phyloP scores from a whole-genome alignment of 1,140 invertebrate genomes.

The Venturia canescens region DNA sequence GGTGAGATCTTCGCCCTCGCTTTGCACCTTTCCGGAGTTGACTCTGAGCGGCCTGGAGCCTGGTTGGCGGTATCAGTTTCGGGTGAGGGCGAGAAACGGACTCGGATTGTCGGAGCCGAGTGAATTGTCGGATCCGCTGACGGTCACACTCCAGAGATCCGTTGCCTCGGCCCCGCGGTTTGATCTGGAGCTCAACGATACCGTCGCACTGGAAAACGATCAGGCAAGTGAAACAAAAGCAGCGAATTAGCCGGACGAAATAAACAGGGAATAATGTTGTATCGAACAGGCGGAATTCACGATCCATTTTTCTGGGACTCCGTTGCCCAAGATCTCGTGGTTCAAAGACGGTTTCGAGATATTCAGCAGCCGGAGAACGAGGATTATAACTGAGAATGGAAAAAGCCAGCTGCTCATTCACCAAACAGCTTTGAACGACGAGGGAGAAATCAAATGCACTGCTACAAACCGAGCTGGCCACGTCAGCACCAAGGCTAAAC shows the following conservation, averaged over 20 bases:
- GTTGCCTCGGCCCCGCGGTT: constrained; percentile 83
- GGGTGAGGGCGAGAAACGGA: constrained; percentile 91
- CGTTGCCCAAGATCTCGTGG: constrained; percentile 93
- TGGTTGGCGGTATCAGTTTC: constrained; percentile 92
- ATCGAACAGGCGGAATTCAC: constrained; percentile 84
- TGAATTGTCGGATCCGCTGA: constrained; percentile 86
- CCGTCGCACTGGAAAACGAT: constrained; percentile 85
- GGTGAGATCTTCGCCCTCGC: constrained; percentile 84
- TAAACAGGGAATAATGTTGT: neutral
- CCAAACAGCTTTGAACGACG: constrained; percentile 86
- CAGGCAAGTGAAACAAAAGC: constrained; percentile 75
- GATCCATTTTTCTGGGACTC: constrained; percentile 88
- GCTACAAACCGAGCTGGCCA: constrained; percentile 90
- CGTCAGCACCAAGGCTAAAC: constrained; percentile 83
- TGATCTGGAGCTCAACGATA: constrained; percentile 82
- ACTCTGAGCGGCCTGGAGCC: constrained; percentile 88
- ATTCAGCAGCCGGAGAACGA: constrained; percentile 87
- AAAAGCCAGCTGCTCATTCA: constrained; percentile 89
- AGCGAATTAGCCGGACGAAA: neutral
- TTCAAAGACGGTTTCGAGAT: constrained; percentile 93
- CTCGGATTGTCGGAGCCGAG: constrained; percentile 88
- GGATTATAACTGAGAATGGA: constrained; percentile 86
- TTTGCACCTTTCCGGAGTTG: constrained; percentile 84
- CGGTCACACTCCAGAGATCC: constrained; percentile 83
- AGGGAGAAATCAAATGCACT: constrained; percentile 92